Conservation (phyloP, 2,797 vertebrate genomes). For the Danionella dracula region DNA sequence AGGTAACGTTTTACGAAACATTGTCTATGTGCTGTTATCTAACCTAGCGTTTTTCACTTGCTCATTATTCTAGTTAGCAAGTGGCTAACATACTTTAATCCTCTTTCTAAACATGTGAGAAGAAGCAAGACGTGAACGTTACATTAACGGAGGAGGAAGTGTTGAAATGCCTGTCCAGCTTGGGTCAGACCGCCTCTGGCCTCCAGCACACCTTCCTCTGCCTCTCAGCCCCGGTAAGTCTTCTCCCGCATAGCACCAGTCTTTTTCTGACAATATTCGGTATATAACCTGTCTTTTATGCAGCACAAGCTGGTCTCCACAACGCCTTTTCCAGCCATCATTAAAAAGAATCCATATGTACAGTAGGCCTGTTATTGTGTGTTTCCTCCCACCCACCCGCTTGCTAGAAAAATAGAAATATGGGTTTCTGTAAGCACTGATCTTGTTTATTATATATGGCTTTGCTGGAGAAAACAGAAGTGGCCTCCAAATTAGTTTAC, state of each 20-base stretch:
- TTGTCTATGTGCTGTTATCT: too few species aligned
- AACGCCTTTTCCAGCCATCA: too few species aligned
- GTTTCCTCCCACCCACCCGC: too few species aligned
- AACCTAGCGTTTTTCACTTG: too few species aligned
- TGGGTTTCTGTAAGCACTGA: background rate
- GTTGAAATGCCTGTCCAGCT: slow-evolving; percentile 61
- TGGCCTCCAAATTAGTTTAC: slow-evolving; percentile 10
- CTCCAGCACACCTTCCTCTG: slow-evolving; percentile 70
- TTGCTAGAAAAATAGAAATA: background rate
- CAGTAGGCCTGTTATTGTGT: background rate
- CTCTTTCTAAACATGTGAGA: slow-evolving; percentile 47
- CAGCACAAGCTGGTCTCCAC: too few species aligned
- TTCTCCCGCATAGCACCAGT: background rate
- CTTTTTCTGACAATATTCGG: too few species aligned
- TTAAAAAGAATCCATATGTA: too few species aligned
- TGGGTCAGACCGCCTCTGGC: slow-evolving; percentile 70
- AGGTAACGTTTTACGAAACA: slow-evolving; percentile 13
- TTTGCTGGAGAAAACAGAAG: slow-evolving; percentile 8
- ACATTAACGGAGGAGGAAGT: slow-evolving; percentile 67
- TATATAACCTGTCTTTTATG: too few species aligned
- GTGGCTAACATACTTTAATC: too few species aligned
- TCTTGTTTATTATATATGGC: slow-evolving; percentile 8
- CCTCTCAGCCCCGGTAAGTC: slow-evolving; percentile 78
- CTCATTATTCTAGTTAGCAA: too few species aligned
- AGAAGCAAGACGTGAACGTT: too few species aligned